These are phyloP conservation scores for Napeogenes inachia DNA, from an alignment of 2,888 invertebrate genomes.

Conservation along the genomic window DNA sequence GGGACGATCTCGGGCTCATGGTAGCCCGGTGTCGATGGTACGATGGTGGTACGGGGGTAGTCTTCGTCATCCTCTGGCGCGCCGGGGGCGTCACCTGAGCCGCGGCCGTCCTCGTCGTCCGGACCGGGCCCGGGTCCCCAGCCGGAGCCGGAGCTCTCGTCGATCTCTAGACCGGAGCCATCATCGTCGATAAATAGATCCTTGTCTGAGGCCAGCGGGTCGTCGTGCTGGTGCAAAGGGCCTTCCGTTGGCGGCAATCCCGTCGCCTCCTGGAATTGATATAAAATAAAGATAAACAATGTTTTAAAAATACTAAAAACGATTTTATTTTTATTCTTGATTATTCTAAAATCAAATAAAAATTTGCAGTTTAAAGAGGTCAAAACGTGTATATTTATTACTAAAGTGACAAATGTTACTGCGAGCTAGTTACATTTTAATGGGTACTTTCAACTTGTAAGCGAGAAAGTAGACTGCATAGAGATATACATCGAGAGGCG, in stretches of 20 bases:
- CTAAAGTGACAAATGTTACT: no score
- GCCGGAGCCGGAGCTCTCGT: conserved; percentile 92
- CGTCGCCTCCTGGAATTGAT: conserved; percentile 61
- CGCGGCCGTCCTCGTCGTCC: conserved; percentile 84
- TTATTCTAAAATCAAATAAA: conserved; percentile 7
- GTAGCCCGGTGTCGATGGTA: conserved; percentile 18
- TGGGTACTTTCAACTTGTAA: not conserved
- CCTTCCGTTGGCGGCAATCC: conserved; percentile 53
- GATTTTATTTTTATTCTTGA: conserved; percentile 15
- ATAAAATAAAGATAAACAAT: conserved; percentile 11
- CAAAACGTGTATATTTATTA: no score
- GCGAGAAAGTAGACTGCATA: conserved; percentile 12
- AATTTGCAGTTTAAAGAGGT: conserved; percentile 6
- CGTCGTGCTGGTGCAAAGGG: conserved; percentile 59
- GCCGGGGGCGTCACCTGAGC: conserved; percentile 63
- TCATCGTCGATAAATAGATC: conserved; percentile 88
- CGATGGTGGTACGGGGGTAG: conserved; percentile 41
- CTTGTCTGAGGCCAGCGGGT: conserved; percentile 67
- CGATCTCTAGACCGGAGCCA: conserved; percentile 84
- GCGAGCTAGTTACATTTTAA: no score
- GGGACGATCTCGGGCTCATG: conserved; percentile 30
- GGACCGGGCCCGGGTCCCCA: conserved; percentile 82
- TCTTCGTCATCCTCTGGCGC: conserved; percentile 69
- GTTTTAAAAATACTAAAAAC: not conserved
- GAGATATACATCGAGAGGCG: conserved; percentile 25